phyloP scores from a whole-genome alignment of 2,888 invertebrate genomes.

The Sclerodermus sp. region DNA sequence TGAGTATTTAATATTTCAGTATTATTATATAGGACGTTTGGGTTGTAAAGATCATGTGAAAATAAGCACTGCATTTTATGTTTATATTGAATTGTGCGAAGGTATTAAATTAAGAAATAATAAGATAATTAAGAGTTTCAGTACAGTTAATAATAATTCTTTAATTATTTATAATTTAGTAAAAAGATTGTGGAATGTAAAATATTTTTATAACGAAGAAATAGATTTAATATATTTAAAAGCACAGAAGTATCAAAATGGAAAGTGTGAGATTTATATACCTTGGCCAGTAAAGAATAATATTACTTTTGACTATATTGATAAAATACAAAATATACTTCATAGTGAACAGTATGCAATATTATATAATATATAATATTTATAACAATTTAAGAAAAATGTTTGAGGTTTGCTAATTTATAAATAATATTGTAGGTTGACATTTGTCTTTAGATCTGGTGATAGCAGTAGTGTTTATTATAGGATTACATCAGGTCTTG shows the following conservation, averaged over 20 bases:
- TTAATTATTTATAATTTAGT: conserved; percentile 35
- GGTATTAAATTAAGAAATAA: conserved; percentile 51
- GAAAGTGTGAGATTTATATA: conserved; percentile 52
- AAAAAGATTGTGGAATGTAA: conserved; percentile 58
- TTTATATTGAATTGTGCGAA: conserved; percentile 63
- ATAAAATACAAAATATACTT: conserved; percentile 56
- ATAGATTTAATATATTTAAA: conserved; percentile 56
- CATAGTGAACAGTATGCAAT: conserved; percentile 37
- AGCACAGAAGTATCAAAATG: conserved; percentile 51
- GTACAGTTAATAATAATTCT: too few relatives aligned
- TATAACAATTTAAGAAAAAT: not conserved
- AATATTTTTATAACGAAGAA: conserved; percentile 54
- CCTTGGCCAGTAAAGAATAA: conserved; percentile 54
- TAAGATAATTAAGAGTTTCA: not conserved
- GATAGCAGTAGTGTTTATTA: conserved; percentile 51
- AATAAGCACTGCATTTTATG: conserved; percentile 59
- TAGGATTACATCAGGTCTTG: conserved; percentile 40
- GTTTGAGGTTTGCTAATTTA: not conserved
- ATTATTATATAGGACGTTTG: conserved; percentile 55
- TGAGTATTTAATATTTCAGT: conserved; percentile 41
- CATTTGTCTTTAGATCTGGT: conserved; percentile 48
- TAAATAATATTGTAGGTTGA: conserved; percentile 37
- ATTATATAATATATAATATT: conserved; percentile 1
- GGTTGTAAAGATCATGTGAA: conserved; percentile 57
- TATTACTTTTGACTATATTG: conserved; percentile 53